Evolutionary conservation across 1,140 invertebrate species (phyloP), one percentile per base, ranked within the genome.

Genomic region (Solenopsis fugax): DNA sequence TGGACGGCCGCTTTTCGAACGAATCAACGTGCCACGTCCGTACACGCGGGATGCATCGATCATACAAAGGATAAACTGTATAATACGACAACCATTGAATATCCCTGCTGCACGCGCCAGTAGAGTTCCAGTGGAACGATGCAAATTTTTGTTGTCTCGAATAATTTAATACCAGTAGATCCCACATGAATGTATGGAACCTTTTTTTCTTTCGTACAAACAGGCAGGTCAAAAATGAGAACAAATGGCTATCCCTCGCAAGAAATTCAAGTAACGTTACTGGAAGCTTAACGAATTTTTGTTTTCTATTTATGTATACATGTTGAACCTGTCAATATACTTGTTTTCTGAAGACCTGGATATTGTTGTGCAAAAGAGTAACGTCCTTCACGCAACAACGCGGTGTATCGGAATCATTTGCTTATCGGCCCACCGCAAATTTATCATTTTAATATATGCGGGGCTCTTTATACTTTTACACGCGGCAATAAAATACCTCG

Each of bases 371-470:
- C 24, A 72, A 52, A 24, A 65, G 18, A n/a, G 34, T 18, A 65
- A 0, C 56, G 18, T 29, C 52, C 24, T 41, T 24, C 13, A 21
- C 4, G 73, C 12, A 34, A 41, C 21, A 41, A 41, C 16, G 34
- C 13, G 24, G 21, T n/a, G 29, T 24, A 69, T 41, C 13, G 7
- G 34, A 24, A 48, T 21, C 16, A 34, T 73, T 69, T 69, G 13
- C 58, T 62, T 77, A 64, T 64, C 58, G 18, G 37, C 9, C 34
- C 2, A 29, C 12, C 75, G 56, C 18, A 12, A 62, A 62, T 77
- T 85, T 24, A 85, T 76, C 45, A n/a, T 85, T 50, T 45, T 84
- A 87, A 87, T 71, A 58, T 69, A 71, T 78, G 29, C 85, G 21
- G 21, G 12, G 29, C 21, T 1, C 45, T 56, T 58, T 54, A 34